Evolutionary conservation across 2,888 invertebrate species (phyloP), one percentile per base, ranked within the genome.

Genomic region (Eueremaeus valkanovi): DNA sequence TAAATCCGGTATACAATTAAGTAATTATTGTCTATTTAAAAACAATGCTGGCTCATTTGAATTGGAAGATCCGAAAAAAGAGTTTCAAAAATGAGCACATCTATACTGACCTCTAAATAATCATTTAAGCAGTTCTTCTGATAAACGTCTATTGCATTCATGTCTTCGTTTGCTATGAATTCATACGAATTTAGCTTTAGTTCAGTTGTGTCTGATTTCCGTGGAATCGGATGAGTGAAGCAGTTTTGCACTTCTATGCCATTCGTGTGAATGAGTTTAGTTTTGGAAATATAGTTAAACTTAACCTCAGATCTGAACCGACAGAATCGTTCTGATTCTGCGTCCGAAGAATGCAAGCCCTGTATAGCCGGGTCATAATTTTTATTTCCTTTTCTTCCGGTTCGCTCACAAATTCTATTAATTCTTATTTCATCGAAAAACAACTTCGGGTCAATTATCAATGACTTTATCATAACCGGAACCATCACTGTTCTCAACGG

Each of bases 101-200:
- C n/a, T n/a, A n/a, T n/a, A n/a, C 77, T 49, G 77, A 76, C 21
- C 63, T 74, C 45, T 77, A 76, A 36, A 76, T 76, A 45, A 73
- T 73, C 11, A 70, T 63, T 58, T 77, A 79, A n/a, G 0, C 36
- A 5, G 29, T 27, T 21, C n/a, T 16, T 31, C 27, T 45, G 21
- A n/a, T 66, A 40, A 9, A 66, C 51, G 1, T 72, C 31, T 21
- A 72, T 45, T 3, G 33, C 45, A n/a, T n/a, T 27, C 8, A 9
- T 11, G n/a, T 73, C 24, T 16, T 58, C n/a, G 13, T 73, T 49
- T 2, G 73, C 8, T 2, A 73, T 18, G 33, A 73, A 73, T 36
- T 73, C n/a, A 61, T 73, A 55, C 24, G 58, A 51, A 5, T 73
- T 66, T 3, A 31, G 27, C 16, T 13, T 29, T 16, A 73, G n/a